A percentile compares a stretch with the other conserved stretches of the same genome.
phyloP scores from a whole-genome alignment of 2,888 invertebrate genomes.

The Drosophila sordidapex region DNA sequence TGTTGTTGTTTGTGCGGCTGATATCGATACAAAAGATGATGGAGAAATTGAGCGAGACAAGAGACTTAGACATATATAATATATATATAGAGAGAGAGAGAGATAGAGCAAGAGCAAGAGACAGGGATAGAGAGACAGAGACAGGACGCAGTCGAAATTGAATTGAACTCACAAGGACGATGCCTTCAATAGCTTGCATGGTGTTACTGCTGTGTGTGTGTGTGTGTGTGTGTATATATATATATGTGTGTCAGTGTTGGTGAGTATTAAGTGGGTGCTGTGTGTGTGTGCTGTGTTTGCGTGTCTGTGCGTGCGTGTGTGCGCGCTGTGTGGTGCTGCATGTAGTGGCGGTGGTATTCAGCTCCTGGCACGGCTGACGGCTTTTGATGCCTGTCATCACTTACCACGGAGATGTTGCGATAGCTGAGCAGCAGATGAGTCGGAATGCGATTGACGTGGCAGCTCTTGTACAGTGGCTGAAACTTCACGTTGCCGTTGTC shows the following conservation, averaged over 20 bases:
- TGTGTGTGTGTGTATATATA: constrained; percentile 10
- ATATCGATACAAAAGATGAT: constrained; percentile 64
- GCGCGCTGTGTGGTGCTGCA: constrained; percentile 13
- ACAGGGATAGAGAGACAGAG: constrained; percentile 31
- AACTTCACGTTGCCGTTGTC: constrained; percentile 87
- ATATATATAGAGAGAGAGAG: constrained; percentile 22
- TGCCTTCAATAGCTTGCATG: constrained; percentile 51
- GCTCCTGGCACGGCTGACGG: constrained; percentile 51
- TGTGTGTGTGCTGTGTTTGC: constrained; percentile 23
- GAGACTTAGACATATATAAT: constrained; percentile 27
- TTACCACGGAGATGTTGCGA: constrained; percentile 91
- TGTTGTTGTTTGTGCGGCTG: constrained; percentile 62
- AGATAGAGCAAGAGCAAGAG: constrained; percentile 21
- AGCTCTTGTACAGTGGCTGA: constrained; percentile 91
- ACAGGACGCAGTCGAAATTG: constrained; percentile 51
- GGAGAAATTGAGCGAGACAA: constrained; percentile 52
- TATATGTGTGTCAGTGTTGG: not conserved
- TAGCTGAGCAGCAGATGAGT: constrained; percentile 90
- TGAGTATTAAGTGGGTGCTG: constrained; percentile 8
- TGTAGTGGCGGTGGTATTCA: constrained; percentile 24
- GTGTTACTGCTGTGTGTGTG: constrained; percentile 25
- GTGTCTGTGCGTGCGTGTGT: constrained; percentile 3
- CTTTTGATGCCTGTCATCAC: constrained; percentile 78
- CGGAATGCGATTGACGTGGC: constrained; percentile 89
- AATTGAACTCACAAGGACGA: constrained; percentile 51